Percentiles rank a stretch among this genome's conserved stretches.
phyloP scores from a whole-genome alignment of 2,797 vertebrate species.

The Graptemys geographica region DNA sequence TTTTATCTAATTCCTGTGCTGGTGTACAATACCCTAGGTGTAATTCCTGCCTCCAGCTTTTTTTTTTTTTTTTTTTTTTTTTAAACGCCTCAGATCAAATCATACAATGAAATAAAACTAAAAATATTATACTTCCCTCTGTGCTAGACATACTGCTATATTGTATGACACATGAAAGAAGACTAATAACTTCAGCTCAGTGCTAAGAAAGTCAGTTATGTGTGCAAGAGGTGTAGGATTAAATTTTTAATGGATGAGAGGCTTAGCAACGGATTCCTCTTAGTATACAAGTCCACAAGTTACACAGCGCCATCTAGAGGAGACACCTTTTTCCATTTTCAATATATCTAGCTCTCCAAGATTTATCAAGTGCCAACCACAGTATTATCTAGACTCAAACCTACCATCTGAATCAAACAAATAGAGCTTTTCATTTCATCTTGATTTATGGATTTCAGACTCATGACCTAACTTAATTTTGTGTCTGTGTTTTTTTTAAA shows the following conservation, averaged over 20 bases:
- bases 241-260: background rate
- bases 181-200: background rate
- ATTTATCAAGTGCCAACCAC: background rate
- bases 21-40: background rate
- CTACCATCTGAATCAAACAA: background rate
- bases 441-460: background rate
- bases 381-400: background rate
- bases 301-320: conserved; percentile 43
- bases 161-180: background rate
- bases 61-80: background rate
- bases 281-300: background rate
- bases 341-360: background rate
- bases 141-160: background rate
- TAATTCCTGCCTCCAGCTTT: background rate
- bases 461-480: background rate
- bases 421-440: background rate
- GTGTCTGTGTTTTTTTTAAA: background rate
- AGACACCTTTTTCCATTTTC: background rate
- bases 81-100: background rate
- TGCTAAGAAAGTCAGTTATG: background rate
- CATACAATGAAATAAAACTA: background rate
- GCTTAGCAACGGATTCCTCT: background rate
- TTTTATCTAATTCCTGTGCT: background rate
- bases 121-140: background rate
- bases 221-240: background rate